phyloP scores from a whole-genome alignment of 2,113 vertebrate species.

The Theropithecus gelada region DNA sequence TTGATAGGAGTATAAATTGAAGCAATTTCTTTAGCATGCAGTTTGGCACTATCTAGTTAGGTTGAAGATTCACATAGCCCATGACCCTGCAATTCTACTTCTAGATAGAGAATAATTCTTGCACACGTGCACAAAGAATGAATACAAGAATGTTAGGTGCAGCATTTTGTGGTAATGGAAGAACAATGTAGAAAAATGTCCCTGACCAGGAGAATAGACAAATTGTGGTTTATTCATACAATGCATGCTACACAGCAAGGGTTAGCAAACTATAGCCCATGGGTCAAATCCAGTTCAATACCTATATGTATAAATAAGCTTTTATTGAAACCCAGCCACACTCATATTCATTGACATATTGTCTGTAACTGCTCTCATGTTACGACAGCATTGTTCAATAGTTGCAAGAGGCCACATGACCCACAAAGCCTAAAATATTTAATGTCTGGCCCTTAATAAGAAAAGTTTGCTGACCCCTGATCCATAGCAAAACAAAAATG shows the following conservation, averaged over 20 bases:
- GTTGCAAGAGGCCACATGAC: not conserved
- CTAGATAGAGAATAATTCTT: not conserved
- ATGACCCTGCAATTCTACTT: not conserved
- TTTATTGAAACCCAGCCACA: not conserved
- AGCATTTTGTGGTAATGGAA: not conserved
- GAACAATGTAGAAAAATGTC: not conserved
- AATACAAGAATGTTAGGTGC: not conserved
- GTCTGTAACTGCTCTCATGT: not conserved
- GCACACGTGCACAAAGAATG: not conserved
- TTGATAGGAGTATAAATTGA: not conserved
- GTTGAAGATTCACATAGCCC: not conserved
- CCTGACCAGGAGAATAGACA: not conserved
- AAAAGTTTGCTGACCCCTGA: not conserved
- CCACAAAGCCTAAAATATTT: conserved; percentile 4
- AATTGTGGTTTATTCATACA: not conserved
- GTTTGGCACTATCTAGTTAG: not conserved
- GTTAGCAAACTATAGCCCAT: not conserved
- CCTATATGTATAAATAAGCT: not conserved
- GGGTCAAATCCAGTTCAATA: not conserved
- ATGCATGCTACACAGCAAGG: not conserved
- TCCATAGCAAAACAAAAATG: not conserved
- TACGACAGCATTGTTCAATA: not conserved
- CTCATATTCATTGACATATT: not conserved
- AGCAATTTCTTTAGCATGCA: not conserved
- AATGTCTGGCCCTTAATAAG: not conserved